These are phyloP conservation scores for Anarhynchus alexandrinus DNA, from an alignment of 2,113 vertebrate species.

Conservation along the genomic window DNA sequence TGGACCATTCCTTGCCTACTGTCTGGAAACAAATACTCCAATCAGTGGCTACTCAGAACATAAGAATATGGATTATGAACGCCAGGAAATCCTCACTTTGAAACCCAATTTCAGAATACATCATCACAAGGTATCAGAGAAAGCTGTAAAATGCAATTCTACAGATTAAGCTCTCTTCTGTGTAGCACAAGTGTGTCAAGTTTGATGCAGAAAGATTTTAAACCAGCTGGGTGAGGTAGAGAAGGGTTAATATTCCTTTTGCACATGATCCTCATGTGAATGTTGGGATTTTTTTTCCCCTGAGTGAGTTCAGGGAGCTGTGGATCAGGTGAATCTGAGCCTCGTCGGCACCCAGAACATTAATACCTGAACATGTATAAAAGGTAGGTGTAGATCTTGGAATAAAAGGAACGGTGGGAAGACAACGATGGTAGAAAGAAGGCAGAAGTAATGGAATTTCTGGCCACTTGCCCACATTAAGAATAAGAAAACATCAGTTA, in stretches of 20 bases:
- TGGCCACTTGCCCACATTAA: not conserved
- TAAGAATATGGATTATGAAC: not conserved
- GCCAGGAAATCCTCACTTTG: not conserved
- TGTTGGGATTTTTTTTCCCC: not conserved
- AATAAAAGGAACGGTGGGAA: not conserved
- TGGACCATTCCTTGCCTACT: not conserved
- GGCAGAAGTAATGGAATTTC: not conserved
- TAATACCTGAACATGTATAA: not conserved
- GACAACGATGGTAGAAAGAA: not conserved
- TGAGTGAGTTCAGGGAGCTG: not conserved
- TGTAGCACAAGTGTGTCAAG: accelerated
- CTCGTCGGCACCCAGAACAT: not conserved
- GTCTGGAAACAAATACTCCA: not conserved
- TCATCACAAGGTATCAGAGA: not conserved
- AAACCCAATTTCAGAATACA: not conserved
- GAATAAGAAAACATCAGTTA: not conserved
- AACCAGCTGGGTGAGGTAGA: not conserved
- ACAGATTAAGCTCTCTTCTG: not conserved
- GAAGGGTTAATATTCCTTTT: not conserved
- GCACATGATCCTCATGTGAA: not conserved
- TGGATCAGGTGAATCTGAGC: not conserved
- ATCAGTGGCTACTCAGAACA: not conserved
- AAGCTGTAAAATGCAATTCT: not conserved
- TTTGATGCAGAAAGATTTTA: not conserved
- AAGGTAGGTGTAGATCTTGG: not conserved